A percentile compares a stretch with the other conserved stretches of the same genome.
phyloP scores from a whole-genome alignment of 2,888 invertebrate genomes.

The Drosophila mayaguana region DNA sequence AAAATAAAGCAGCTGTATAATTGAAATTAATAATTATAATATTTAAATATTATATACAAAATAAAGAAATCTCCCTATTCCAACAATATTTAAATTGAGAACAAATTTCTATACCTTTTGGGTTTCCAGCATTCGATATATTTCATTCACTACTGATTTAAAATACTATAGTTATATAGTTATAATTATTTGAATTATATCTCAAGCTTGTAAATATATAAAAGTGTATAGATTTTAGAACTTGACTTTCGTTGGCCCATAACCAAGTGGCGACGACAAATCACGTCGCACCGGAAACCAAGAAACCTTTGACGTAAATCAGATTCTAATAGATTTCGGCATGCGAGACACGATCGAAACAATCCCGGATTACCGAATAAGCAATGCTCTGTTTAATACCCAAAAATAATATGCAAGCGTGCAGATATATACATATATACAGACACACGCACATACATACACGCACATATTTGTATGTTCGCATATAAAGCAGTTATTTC shows the following conservation, averaged over 20 bases:
- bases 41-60: no score
- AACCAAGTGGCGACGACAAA: constrained; percentile 7
- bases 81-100: no score
- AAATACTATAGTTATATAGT: neutral
- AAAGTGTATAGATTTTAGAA: neutral
- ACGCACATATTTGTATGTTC: neutral
- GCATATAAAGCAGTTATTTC: neutral
- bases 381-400: constrained; percentile 21
- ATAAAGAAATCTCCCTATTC: no score
- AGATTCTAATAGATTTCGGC: constrained; percentile 21
- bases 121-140: neutral
- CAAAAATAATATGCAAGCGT: constrained; percentile 13
- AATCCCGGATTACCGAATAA: constrained; percentile 22
- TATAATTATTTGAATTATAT: neutral
- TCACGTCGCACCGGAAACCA: constrained; percentile 41
- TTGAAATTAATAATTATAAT: no score
- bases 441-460: neutral
- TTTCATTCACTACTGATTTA: neutral
- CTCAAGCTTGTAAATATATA: neutral
- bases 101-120: neutral
- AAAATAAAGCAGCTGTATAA: no score
- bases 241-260: constrained; percentile 35
- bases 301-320: constrained; percentile 52
- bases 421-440: neutral
- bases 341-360: constrained; percentile 39